These are phyloP conservation scores for Zingel zingel DNA, from an alignment of 2,113 vertebrate species.

Conservation along the genomic window DNA sequence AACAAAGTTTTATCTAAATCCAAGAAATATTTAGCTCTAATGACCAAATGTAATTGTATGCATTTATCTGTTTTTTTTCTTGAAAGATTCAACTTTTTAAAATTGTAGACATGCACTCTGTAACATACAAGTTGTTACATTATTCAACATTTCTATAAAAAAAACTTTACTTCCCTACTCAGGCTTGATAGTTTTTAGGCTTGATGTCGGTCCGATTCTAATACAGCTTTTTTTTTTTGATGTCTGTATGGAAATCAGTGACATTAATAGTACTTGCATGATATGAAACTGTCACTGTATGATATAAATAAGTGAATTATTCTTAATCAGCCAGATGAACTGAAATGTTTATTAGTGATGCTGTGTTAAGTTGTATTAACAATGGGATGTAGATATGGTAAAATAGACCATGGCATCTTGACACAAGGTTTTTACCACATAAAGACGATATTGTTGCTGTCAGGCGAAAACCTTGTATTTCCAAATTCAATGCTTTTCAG, in stretches of 20 bases:
- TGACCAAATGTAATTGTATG: background rate
- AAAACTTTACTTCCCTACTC: background rate
- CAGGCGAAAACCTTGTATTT: too few relatives aligned
- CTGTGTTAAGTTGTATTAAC: background rate
- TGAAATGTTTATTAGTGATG: background rate
- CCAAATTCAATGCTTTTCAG: too few relatives aligned
- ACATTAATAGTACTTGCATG: slow-evolving; percentile 34
- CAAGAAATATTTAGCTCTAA: slow-evolving; percentile 4
- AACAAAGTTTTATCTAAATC: background rate
- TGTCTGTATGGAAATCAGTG: slow-evolving; percentile 33
- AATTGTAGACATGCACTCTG: background rate
- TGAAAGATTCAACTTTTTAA: slow-evolving; percentile 1
- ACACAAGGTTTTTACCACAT: background rate
- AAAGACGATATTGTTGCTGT: background rate
- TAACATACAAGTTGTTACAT: background rate
- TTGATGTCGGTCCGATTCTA: background rate
- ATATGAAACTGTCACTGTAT: background rate
- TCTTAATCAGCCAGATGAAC: background rate
- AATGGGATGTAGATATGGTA: background rate
- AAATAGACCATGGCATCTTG: background rate
- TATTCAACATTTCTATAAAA: background rate
- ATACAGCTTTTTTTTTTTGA: background rate
- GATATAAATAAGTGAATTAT: slow-evolving; percentile 2
- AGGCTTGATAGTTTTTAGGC: slow-evolving; percentile 11
- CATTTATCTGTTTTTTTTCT: background rate